Conservation (phyloP, 2,113 vertebrate species). For the Geococcyx californianus region DNA sequence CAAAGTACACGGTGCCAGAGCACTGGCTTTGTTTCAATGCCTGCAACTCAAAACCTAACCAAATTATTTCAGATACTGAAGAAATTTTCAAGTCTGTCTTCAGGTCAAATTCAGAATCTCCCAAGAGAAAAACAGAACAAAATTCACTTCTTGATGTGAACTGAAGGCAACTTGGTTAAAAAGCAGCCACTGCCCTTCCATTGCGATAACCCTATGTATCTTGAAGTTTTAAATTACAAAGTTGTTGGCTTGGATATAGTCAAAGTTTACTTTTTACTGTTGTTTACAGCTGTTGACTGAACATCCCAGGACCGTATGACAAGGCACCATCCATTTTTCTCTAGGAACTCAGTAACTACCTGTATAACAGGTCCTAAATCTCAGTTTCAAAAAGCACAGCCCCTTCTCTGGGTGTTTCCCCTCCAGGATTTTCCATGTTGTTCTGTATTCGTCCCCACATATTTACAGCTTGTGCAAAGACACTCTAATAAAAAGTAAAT, state of each 20-base stretch:
- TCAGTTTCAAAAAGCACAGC: background rate
- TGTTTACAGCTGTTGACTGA: background rate
- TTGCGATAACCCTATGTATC: background rate
- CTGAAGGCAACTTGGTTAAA: background rate
- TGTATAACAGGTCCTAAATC: background rate
- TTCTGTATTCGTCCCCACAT: background rate
- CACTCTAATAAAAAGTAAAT: background rate
- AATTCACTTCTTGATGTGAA: background rate
- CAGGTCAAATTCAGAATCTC: background rate
- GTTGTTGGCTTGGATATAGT: background rate
- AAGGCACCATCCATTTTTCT: background rate
- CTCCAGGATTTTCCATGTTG: background rate
- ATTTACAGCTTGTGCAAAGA: background rate
- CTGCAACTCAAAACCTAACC: background rate
- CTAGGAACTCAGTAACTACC: background rate
- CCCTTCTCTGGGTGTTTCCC: background rate
- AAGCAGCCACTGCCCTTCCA: background rate
- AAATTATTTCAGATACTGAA: background rate
- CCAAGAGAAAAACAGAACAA: background rate
- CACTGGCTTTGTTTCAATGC: background rate
- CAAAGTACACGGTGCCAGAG: fast-evolving
- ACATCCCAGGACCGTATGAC: background rate
- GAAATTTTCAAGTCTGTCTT: background rate
- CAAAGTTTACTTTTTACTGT: background rate
- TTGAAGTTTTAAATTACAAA: background rate